Evolutionary conservation across 2,888 invertebrate species (phyloP).

Genomic region (Argyresthia goedartella): DNA sequence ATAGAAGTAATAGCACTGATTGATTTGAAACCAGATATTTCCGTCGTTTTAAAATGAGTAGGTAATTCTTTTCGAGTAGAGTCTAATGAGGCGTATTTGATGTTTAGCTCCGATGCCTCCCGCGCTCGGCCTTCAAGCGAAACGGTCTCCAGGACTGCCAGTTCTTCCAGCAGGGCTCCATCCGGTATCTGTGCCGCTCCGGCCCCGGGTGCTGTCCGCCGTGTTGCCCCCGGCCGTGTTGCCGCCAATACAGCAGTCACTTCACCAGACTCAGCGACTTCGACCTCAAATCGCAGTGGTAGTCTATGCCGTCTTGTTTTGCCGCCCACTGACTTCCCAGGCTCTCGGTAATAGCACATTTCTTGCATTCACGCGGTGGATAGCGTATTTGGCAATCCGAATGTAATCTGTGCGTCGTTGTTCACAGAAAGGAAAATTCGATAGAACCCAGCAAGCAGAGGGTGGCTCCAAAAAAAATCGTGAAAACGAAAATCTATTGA

Average conservation of each 20-base stretch:
- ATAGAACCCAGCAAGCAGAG: constrained; percentile 30
- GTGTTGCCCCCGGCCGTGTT: constrained; percentile 7
- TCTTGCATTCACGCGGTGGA: constrained; percentile 38
- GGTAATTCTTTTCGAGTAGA: background rate
- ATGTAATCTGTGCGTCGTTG: background rate
- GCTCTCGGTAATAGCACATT: constrained; percentile 38
- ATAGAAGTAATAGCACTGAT: too few species aligned
- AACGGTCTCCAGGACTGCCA: constrained; percentile 65
- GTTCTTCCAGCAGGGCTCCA: constrained; percentile 63
- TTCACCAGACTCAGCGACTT: constrained; percentile 61
- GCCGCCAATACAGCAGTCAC: background rate
- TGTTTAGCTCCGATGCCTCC: constrained; percentile 59
- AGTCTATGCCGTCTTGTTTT: constrained; percentile 20
- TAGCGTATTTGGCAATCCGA: constrained; percentile 17
- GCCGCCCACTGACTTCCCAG: constrained; percentile 22
- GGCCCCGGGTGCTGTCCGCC: constrained; percentile 51
- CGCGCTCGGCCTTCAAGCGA: constrained; percentile 64
- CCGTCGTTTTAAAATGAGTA: background rate
- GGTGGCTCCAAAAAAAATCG: constrained; percentile 49
- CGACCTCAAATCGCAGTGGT: constrained; percentile 60
- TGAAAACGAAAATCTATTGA: constrained; percentile 55
- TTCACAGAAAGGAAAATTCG: constrained; percentile 39
- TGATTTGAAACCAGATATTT: too few species aligned
- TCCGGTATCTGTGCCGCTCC: constrained; percentile 58
- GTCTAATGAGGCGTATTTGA: background rate